phyloP scores from a whole-genome alignment of 2,888 invertebrate genomes.

The Mimas tiliae region DNA sequence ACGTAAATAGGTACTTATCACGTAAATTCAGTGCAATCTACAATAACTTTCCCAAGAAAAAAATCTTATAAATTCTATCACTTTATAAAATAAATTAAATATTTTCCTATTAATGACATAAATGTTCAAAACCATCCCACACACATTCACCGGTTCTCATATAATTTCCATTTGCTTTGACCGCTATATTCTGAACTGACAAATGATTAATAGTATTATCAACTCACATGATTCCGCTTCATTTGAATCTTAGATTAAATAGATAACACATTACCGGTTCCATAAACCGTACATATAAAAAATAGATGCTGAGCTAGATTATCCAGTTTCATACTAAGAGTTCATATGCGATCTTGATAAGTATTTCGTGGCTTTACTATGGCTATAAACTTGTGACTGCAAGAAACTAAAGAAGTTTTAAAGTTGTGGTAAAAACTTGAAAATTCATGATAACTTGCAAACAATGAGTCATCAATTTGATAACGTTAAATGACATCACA shows the following conservation, averaged over 20 bases:
- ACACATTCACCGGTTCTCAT: background rate
- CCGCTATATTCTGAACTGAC: conserved; percentile 17
- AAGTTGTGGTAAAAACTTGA: background rate
- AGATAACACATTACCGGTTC: conserved; percentile 16
- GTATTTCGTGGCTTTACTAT: conserved; percentile 7
- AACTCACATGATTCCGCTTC: conserved; percentile 3
- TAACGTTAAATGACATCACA: too few species aligned
- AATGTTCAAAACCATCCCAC: background rate
- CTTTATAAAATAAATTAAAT: too few species aligned
- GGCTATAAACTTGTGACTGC: background rate
- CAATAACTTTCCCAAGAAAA: too few species aligned
- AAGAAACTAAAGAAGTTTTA: background rate
- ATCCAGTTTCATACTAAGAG: conserved; percentile 12
- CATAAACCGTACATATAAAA: background rate
- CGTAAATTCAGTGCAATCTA: too few species aligned
- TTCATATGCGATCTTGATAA: conserved; percentile 11
- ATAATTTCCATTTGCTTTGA: conserved; percentile 8
- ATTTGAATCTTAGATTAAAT: conserved; percentile 6
- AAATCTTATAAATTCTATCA: too few species aligned
- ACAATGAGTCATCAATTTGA: too few species aligned
- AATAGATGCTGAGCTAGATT: conserved; percentile 14
- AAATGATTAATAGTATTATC: conserved; percentile 19
- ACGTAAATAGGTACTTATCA: too few species aligned
- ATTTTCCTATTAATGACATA: too few species aligned
- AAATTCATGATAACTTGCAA: background rate